These are phyloP conservation scores for Pediacus dermestoides DNA, from an alignment of 2,888 invertebrate genomes.

Conservation along the genomic window DNA sequence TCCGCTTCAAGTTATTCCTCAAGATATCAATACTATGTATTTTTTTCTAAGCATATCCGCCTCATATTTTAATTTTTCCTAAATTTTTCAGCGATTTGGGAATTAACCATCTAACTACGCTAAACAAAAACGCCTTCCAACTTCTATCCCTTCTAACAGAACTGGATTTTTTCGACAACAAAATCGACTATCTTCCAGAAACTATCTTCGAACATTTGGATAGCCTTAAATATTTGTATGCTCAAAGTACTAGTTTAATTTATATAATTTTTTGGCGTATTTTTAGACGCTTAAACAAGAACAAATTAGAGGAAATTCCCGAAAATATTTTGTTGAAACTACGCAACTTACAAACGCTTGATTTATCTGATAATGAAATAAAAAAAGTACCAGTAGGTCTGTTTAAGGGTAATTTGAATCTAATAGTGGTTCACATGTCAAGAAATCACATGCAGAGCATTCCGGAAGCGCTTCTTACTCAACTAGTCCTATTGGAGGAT, in stretches of 20 bases:
- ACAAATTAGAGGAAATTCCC: constrained; percentile 61
- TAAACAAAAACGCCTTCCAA: constrained; percentile 67
- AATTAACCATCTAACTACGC: constrained; percentile 63
- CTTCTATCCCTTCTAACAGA: constrained; percentile 62
- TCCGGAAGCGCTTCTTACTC: constrained; percentile 57
- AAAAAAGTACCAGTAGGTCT: constrained; percentile 56
- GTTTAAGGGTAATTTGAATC: constrained; percentile 57
- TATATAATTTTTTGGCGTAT: neutral
- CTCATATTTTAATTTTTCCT: constrained; percentile 1
- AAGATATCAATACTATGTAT: constrained; percentile 64
- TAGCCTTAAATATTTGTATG: constrained; percentile 64
- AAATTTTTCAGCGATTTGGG: constrained; percentile 67
- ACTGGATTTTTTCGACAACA: constrained; percentile 71
- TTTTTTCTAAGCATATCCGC: constrained; percentile 27
- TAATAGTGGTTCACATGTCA: constrained; percentile 64
- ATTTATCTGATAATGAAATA: constrained; percentile 65
- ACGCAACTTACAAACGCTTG: constrained; percentile 63
- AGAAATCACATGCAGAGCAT: constrained; percentile 61
- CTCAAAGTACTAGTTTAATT: constrained; percentile 24
- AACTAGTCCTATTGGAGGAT: constrained; percentile 59
- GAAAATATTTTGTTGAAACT: constrained; percentile 57
- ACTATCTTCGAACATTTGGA: constrained; percentile 62
- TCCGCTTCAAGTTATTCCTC: constrained; percentile 59
- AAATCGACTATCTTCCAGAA: constrained; percentile 63
- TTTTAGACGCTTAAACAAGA: constrained; percentile 62